phyloP scores from a whole-genome alignment of 2,113 vertebrate species.

The Cottus gobio region DNA sequence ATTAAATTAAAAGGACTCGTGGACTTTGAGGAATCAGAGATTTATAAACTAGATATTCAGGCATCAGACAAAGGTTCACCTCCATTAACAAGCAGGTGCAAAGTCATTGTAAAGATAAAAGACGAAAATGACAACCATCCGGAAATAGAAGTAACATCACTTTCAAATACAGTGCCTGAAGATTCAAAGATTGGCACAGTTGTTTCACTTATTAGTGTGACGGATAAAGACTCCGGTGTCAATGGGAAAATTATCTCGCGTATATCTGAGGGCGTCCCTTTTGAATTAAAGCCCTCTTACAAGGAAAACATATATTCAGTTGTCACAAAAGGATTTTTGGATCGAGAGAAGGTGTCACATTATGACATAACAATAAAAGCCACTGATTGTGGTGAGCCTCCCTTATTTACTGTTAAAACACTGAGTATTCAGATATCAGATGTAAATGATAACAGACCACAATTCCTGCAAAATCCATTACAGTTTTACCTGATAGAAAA shows the following conservation, averaged over 20 bases:
- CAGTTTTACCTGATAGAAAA: slow-evolving; percentile 74
- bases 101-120: not conserved
- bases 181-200: slow-evolving; percentile 56
- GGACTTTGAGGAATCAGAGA: slow-evolving; percentile 61
- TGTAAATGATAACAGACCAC: slow-evolving; percentile 79
- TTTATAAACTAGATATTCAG: not conserved
- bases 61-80: not conserved
- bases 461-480: slow-evolving; percentile 56
- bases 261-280: slow-evolving; percentile 56
- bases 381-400: slow-evolving; percentile 72
- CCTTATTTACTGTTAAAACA: slow-evolving; percentile 66
- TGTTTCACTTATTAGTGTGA: slow-evolving; percentile 55
- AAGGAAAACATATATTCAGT: slow-evolving; percentile 79
- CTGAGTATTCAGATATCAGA: slow-evolving; percentile 73
- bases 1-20: slow-evolving; percentile 53
- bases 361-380: slow-evolving; percentile 82
- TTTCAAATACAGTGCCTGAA: slow-evolving; percentile 52
- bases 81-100: not conserved
- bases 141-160: slow-evolving; percentile 54
- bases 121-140: slow-evolving; percentile 46
- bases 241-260: slow-evolving; percentile 68
- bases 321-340: slow-evolving; percentile 62
- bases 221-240: slow-evolving; percentile 52
- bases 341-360: slow-evolving; percentile 72
- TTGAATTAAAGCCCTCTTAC: slow-evolving; percentile 78